phyloP scores from a whole-genome alignment of 2,797 vertebrate genomes.

The Erethizon dorsatum region DNA sequence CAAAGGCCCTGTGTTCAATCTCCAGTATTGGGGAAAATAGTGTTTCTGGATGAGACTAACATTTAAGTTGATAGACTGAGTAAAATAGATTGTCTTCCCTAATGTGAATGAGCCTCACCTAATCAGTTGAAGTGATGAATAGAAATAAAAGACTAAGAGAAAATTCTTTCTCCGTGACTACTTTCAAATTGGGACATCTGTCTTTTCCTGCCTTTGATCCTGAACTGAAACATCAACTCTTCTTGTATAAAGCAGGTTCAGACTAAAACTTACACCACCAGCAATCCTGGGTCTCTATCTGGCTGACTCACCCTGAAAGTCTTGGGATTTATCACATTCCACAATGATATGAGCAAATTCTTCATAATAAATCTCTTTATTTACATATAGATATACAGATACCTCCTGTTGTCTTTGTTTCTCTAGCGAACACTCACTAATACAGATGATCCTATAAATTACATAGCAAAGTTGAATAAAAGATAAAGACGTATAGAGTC shows the following conservation, averaged over 20 bases:
- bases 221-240: conserved; percentile 19
- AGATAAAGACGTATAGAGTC: not conserved
- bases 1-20: not conserved
- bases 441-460: conserved; percentile 35
- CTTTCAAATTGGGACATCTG: conserved; percentile 2
- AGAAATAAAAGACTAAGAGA: not conserved
- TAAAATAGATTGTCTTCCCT: not conserved
- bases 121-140: not conserved
- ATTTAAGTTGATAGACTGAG: not conserved
- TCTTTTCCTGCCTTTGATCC: not conserved
- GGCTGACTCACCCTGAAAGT: not conserved
- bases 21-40: not conserved
- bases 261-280: not conserved
- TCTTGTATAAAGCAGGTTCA: not conserved
- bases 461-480: conserved; percentile 24
- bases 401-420: not conserved
- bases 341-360: conserved; percentile 3
- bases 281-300: not conserved
- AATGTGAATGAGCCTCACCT: not conserved
- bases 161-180: conserved; percentile 12
- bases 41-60: conserved; percentile 46
- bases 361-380: conserved; percentile 15
- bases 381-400: not conserved
- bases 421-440: conserved; percentile 18
- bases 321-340: not conserved